These are phyloP conservation scores for Caenorhabditis sp. DNA, from an alignment of 2,888 invertebrate species.

Conservation along the genomic window DNA sequence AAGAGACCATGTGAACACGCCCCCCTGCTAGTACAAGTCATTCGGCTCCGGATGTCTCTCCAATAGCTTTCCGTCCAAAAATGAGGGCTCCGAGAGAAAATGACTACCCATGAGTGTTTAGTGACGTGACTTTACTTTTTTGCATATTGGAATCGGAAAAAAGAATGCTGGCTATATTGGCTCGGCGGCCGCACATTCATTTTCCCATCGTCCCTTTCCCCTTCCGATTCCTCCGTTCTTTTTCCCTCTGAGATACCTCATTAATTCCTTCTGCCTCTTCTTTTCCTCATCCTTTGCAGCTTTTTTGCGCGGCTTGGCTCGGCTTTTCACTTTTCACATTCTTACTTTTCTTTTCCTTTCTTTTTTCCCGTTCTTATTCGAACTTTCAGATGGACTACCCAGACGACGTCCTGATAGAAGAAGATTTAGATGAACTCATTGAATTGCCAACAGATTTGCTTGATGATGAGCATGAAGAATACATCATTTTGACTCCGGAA, in stretches of 20 bases:
- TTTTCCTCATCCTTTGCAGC: too few relatives aligned
- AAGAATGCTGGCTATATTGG: not conserved
- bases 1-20: too few relatives aligned
- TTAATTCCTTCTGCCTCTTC: not conserved
- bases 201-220: not conserved
- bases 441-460: not conserved
- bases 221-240: not conserved
- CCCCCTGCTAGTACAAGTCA: too few relatives aligned
- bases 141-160: not conserved
- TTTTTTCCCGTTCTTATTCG: too few relatives aligned
- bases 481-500: not conserved
- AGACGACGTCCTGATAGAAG: not conserved
- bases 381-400: too few relatives aligned
- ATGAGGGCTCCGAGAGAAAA: too few relatives aligned
- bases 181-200: not conserved
- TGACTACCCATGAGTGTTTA: too few relatives aligned
- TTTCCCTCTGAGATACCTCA: not conserved
- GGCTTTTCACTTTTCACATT: too few relatives aligned
- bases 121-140: not conserved
- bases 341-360: too few relatives aligned
- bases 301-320: too few relatives aligned
- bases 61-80: too few relatives aligned
- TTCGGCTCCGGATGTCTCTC: too few relatives aligned
- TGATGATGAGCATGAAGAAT: not conserved
- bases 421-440: not conserved